Evolutionary conservation across 2,113 vertebrate species (phyloP), one percentile per base, ranked within the genome.

Genomic region (Gila orcuttii): DNA sequence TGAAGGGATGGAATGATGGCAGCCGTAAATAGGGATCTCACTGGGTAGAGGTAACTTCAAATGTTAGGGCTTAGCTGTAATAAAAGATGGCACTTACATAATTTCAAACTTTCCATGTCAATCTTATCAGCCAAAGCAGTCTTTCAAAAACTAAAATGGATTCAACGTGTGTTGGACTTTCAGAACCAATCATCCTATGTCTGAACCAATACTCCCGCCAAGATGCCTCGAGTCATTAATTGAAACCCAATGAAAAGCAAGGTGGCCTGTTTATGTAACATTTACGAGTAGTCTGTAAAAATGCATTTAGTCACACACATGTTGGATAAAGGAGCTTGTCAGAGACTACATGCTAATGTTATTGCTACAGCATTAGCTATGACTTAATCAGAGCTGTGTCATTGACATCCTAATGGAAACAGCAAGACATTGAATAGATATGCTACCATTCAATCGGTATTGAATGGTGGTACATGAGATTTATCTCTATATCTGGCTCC

Each of bases 21-120:
- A 33, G 7, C 6, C 25, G 23, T 9, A 50, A 83, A 74, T 19
- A 33, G 55, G 3, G 23, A 6, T 68, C 36, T 88, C 31, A 31
- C 23, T 62, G 15, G 55, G 3, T 28, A 62, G 33, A 36, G 55
- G 33, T 80, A 21, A 79, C 62, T 71, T 6, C 77, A 59, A 23
- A 71, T 52, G 33, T 77, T 36, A 57, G 42, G n/a, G 62, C 39
- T 47, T 93, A 88, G 90, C 90, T 88, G 90, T 94, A 90, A 93
- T 69, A 66, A 74, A 75, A 42, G 84, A 88, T 79, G 88, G 19
- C 88, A 85, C 80, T 19, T 64, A 79, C 10, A 55, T 84, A 50
- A 66, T 75, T 87, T 36, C 25, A 55, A n/a, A 57, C 86, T 87
- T 83, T 86, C 85, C 66, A 57, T 87, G 88, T 69, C 87, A 85